These are phyloP conservation scores for Phymanthus crucifer DNA, from an alignment of 92 coral and sea anemone species.

Conservation along the genomic window DNA sequence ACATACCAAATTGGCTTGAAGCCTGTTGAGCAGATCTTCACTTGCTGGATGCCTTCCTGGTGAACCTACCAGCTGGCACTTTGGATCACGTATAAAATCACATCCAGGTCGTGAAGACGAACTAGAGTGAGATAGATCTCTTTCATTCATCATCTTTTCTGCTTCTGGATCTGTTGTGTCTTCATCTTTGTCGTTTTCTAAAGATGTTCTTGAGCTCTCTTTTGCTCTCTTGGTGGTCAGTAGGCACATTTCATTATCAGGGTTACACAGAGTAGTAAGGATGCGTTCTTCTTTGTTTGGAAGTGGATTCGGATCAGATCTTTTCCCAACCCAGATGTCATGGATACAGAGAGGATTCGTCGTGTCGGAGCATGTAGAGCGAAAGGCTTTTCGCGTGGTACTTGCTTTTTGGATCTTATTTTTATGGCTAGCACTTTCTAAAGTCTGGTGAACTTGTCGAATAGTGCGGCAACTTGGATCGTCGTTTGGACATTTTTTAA, in stretches of 20 bases:
- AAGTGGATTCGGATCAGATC: not conserved
- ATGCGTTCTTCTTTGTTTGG: not conserved
- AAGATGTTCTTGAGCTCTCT: not conserved
- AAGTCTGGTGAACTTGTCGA: not conserved
- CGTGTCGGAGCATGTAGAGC: not conserved
- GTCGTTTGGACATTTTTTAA: not conserved
- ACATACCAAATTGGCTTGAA: not conserved
- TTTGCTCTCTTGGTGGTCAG: not conserved
- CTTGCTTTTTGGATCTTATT: not conserved
- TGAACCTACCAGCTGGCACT: not conserved
- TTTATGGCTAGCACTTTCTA: not conserved
- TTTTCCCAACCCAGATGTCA: not conserved
- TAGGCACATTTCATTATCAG: not conserved
- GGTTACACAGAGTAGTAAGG: not conserved
- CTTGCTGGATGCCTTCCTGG: not conserved
- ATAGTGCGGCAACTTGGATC: not conserved
- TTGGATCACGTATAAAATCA: conserved; percentile 12
- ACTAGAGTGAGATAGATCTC: not conserved
- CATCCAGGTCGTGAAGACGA: not conserved
- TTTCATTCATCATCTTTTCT: not conserved
- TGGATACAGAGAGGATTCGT: not conserved
- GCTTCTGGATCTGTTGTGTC: not conserved
- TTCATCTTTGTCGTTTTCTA: not conserved
- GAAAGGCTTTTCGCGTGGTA: not conserved
- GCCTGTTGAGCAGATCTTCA: not conserved